phyloP scores from a whole-genome alignment of 2,888 invertebrate genomes.

The Xestia xanthographa region DNA sequence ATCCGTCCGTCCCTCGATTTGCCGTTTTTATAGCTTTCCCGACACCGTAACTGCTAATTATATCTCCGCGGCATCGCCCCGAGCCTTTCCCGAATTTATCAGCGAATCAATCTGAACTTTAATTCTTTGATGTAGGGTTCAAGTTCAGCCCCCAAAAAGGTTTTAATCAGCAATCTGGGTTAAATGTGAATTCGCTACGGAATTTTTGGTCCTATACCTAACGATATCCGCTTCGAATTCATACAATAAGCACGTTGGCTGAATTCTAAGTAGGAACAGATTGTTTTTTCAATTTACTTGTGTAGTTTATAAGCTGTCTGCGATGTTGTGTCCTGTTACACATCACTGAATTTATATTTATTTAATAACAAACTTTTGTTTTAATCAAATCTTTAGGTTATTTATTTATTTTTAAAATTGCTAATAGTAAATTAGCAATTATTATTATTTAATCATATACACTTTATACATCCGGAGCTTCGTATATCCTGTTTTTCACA shows the following conservation, averaged over 20 bases:
- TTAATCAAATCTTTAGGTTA: slow-evolving; percentile 14
- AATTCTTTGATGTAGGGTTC: slow-evolving; percentile 62
- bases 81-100: slow-evolving; percentile 73
- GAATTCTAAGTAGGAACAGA: slow-evolving; percentile 20
- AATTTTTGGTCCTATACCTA: slow-evolving; percentile 59
- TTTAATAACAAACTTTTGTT: slow-evolving; percentile 30
- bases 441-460: slow-evolving; percentile 20
- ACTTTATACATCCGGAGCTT: slow-evolving; percentile 11
- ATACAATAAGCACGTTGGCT: slow-evolving; percentile 60
- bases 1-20: slow-evolving; percentile 85
- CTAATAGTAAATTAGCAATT: no score
- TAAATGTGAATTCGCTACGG: slow-evolving; percentile 67
- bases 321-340: not conserved
- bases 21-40: slow-evolving; percentile 86
- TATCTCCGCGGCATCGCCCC: slow-evolving; percentile 80
- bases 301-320: not conserved
- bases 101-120: slow-evolving; percentile 67
- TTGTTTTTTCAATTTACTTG: slow-evolving; percentile 10
- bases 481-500: slow-evolving; percentile 6
- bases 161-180: slow-evolving; percentile 73
- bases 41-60: slow-evolving; percentile 87
- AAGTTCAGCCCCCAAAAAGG: slow-evolving; percentile 46
- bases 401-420: slow-evolving; percentile 14
- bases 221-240: slow-evolving; percentile 55
- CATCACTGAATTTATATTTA: slow-evolving; percentile 17